A percentile compares a stretch with the other conserved stretches of the same genome.
These are phyloP conservation scores for Solea senegalensis DNA, from an alignment of 2,113 vertebrate genomes.

Conservation along the genomic window DNA sequence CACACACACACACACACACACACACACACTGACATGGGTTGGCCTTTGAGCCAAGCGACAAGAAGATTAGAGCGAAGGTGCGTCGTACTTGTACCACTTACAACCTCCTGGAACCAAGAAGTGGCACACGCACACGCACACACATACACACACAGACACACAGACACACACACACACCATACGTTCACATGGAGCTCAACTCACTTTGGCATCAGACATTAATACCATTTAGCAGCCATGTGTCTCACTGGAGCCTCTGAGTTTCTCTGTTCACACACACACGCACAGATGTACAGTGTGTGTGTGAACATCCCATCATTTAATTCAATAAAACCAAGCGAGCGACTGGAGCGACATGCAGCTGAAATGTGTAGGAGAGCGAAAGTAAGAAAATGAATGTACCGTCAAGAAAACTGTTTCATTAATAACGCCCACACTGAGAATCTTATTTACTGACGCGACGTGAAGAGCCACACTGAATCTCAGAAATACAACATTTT, in stretches of 20 bases:
- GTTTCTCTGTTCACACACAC: neutral
- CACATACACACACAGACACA: too few relatives aligned
- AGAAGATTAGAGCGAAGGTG: conserved; percentile 41
- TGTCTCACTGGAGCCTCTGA: neutral
- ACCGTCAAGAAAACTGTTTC: too few relatives aligned
- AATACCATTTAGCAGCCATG: neutral
- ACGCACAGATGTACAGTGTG: neutral
- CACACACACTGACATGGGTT: conserved; percentile 17
- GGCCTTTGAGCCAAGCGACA: conserved; percentile 11
- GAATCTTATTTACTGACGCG: too few relatives aligned
- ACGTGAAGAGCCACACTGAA: neutral
- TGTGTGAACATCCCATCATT: neutral
- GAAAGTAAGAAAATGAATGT: too few relatives aligned
- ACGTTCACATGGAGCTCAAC: too few relatives aligned
- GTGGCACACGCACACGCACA: neutral
- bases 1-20: conserved; percentile 5
- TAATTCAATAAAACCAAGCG: neutral
- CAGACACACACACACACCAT: too few relatives aligned
- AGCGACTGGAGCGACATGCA: too few relatives aligned
- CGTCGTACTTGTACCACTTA: conserved; percentile 18
- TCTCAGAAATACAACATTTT: neutral
- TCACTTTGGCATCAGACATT: neutral
- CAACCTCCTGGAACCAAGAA: conserved; percentile 16
- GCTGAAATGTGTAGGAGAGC: too few relatives aligned
- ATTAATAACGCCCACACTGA: too few relatives aligned